Base-by-base conservation (phyloP, 2,888 invertebrate species). In the Zaprionus lineosus region DNA sequence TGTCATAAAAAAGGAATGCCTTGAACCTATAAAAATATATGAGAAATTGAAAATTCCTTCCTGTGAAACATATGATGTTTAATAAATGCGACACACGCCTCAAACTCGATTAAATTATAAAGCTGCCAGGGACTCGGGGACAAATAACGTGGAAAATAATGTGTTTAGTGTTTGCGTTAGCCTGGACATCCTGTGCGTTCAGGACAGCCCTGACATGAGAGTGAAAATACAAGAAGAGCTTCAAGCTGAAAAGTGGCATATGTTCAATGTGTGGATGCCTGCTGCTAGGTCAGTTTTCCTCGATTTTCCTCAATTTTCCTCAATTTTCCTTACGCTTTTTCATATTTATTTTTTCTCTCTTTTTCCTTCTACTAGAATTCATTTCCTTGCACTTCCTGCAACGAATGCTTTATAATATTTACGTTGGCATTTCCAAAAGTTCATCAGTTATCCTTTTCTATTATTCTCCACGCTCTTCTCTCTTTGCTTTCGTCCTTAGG, bases 311-410 rank as follows among this genome's bases (percentile, higher is more conserved):
- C n/a, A n/a, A n/a, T 26, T 58, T 44, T 62, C 59, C 63, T 64
- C 77, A 81, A 44, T 16, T 40, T 51, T 50, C 33, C 47, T 3
- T 19, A 5, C 19, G 19, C 5, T 3, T 19, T 3, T 19, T 3
- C 5, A 5, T 19, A 5, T 19, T 3, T 24, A n/a, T 41, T 21
- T 51, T 34, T 48, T 53, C 41, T n/a, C n/a, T n/a, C n/a, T n/a
- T n/a, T n/a, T n/a, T n/a, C n/a, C n/a, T n/a, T n/a, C n/a, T n/a
- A n/a, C 60, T 59, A 28, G 26, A 67, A 69, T 61, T 67, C 61
- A 82, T 84, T 81, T 82, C 68, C 78, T 72, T 39, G 44, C 37
- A 63, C 59, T 82, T 78, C 66, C 83, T 69, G 48, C n/a, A n/a
- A 31, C 31, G 15, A 12, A 24, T 34, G 12, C 14, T 26, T 15